Base-by-base conservation (phyloP, 2,888 invertebrate genomes). In the Epinotia ramella region DNA sequence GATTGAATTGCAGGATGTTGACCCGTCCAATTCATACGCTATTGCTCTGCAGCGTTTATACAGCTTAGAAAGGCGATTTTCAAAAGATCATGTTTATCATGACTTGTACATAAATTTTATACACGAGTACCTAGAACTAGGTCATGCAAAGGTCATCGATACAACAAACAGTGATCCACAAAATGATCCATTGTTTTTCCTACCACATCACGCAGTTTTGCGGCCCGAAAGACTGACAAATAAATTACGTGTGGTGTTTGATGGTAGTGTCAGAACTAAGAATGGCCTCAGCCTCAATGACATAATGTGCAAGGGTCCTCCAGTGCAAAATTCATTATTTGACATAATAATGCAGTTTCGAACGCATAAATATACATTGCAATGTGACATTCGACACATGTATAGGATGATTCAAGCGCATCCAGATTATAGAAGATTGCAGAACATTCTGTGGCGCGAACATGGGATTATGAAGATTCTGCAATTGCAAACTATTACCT, bases 151-250 rank as follows among this genome's bases (percentile, higher is more conserved):
- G 24, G 46, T 65, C 24, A 69, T 70, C 59, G 59, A 74, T 65
- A 46, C 40, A 57, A 57, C 46, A 28, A 74, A 74, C 49, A 33
- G 74, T 69, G 64, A 74, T 64, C 44, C 69, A 12, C 57, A 59
- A 18, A 33, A 70, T 65, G 49, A 74, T 16, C 64, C 74, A 46
- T 20, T 20, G 20, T 20, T 20, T 1, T 64, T 69, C 24, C 18
- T 74, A 49, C 68, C 69, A 7, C 73, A 74, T 20, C n/a, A 74
- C 24, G 73, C 68, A 16, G 73, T 74, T 2, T 33, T 69, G 40
- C 18, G 64, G 20, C 20, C 64, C 28, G 69, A 74, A 16, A 74
- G 20, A 20, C 20, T 20, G 20, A 20, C 20, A 20, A 46, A 60
- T 49, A 71, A 59, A 59, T 46, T 71, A 18, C 64, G 62, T 65